phyloP scores from a whole-genome alignment of 1,140 invertebrate genomes.

The Himalopsyche phryganea region DNA sequence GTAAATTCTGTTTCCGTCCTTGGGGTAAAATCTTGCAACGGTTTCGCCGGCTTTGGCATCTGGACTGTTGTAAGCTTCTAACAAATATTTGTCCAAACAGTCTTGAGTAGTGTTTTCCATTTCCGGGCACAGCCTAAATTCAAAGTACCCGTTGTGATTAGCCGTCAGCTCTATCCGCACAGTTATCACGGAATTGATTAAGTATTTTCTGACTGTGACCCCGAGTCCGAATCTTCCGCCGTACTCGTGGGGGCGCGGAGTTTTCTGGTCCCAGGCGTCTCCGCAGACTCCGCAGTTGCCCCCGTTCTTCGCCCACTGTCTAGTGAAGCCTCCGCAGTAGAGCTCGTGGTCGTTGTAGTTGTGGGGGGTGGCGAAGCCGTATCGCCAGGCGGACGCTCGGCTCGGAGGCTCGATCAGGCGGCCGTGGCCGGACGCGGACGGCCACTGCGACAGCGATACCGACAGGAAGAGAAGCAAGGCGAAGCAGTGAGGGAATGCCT shows the following conservation, averaged over 20 bases:
- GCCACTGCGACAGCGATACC: background rate
- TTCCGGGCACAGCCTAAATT: slow-evolving; percentile 77
- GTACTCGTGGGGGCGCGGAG: slow-evolving; percentile 74
- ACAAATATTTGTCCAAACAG: slow-evolving; percentile 71
- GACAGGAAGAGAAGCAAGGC: background rate
- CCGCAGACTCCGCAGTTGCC: slow-evolving; percentile 88
- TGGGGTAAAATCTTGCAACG: slow-evolving; percentile 65
- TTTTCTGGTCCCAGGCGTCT: slow-evolving; percentile 72
- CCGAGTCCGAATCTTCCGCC: slow-evolving; percentile 80
- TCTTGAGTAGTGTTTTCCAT: slow-evolving; percentile 62
- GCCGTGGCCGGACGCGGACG: slow-evolving; percentile 58
- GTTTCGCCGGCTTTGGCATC: slow-evolving; percentile 38
- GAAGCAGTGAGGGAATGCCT: background rate
- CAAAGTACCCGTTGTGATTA: slow-evolving; percentile 80
- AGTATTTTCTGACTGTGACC: slow-evolving; percentile 74
- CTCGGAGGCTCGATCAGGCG: slow-evolving; percentile 81
- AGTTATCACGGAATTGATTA: slow-evolving; percentile 62
- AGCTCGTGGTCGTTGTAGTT: slow-evolving; percentile 89
- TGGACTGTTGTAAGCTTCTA: slow-evolving; percentile 49
- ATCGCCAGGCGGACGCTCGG: slow-evolving; percentile 77
- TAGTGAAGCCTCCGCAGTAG: slow-evolving; percentile 81
- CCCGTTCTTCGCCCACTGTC: slow-evolving; percentile 67
- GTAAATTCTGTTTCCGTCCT: slow-evolving; percentile 69
- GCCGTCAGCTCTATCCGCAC: slow-evolving; percentile 77
- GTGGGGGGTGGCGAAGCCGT: slow-evolving; percentile 67